Conservation (phyloP, 2,888 invertebrate species). For the Dione vanillae region DNA sequence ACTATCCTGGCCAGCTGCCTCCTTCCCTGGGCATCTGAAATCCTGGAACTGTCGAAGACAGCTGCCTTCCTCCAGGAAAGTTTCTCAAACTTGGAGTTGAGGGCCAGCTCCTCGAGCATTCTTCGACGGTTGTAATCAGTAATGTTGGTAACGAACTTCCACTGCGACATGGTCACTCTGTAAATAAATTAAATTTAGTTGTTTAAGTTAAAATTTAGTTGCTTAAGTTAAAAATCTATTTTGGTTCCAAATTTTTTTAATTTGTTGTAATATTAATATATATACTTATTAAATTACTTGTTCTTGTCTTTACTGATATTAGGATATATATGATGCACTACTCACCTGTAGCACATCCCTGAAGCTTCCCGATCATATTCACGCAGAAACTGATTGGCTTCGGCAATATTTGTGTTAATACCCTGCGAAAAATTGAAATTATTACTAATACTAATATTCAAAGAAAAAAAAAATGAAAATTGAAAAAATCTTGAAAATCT, state of each 20-base stretch:
- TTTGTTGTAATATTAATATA: too few species aligned
- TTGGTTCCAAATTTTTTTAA: too few species aligned
- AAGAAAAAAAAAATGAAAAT: too few species aligned
- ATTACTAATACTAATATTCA: too few species aligned
- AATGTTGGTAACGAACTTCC: slow-evolving; percentile 91
- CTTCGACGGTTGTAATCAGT: slow-evolving; percentile 88
- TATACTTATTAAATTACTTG: too few species aligned
- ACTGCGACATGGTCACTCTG: slow-evolving; percentile 88
- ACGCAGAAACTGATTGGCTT: slow-evolving; percentile 88
- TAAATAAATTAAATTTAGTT: neutral
- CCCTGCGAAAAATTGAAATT: slow-evolving; percentile 81
- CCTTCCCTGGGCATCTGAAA: slow-evolving; percentile 87
- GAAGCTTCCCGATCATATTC: slow-evolving; percentile 90
- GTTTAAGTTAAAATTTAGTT: too few species aligned
- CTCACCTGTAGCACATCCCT: slow-evolving; percentile 87
- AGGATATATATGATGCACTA: too few species aligned
- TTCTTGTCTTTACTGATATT: too few species aligned
- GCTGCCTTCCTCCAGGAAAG: slow-evolving; percentile 90
- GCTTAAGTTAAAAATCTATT: too few species aligned
- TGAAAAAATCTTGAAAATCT: too few species aligned
- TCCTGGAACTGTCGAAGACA: slow-evolving; percentile 87
- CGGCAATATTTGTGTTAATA: slow-evolving; percentile 86
- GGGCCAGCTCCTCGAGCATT: slow-evolving; percentile 88
- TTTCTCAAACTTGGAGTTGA: slow-evolving; percentile 89
- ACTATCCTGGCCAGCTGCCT: slow-evolving; percentile 89